Evolutionary conservation across 2,113 vertebrate genomes (phyloP).

Genomic region (Reinhardtius hippoglossoides): DNA sequence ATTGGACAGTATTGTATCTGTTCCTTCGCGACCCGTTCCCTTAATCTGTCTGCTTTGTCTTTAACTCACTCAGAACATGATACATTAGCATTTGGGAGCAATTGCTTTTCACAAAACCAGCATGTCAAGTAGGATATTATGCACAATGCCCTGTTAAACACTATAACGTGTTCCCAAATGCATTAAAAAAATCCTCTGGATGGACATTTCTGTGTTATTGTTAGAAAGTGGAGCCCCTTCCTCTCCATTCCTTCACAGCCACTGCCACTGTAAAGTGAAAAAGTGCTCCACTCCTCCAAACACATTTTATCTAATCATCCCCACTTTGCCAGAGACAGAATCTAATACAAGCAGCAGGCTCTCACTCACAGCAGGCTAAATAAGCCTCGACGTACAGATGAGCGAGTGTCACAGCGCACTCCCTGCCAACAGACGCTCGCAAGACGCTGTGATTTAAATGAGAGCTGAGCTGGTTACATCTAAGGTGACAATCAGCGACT

Average conservation of each 20-base stretch:
- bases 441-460: conserved; percentile 56
- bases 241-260: conserved; percentile 53
- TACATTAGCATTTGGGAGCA: conserved; percentile 25
- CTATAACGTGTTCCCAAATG: conserved; percentile 26
- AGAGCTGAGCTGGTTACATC: conserved; percentile 38
- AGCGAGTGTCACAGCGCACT: conserved; percentile 66
- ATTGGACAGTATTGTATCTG: conserved; percentile 49
- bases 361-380: conserved; percentile 78
- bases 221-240: conserved; percentile 27
- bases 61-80: conserved; percentile 18
- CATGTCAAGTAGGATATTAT: conserved; percentile 8
- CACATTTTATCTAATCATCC: conserved; percentile 80
- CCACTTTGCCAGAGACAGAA: conserved; percentile 78
- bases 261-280: conserved; percentile 64
- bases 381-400: conserved; percentile 73
- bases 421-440: conserved; percentile 39
- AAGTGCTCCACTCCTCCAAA: conserved; percentile 74
- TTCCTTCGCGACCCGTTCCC: conserved; percentile 21
- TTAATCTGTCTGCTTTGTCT: conserved; percentile 50
- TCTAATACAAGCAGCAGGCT: conserved; percentile 75
- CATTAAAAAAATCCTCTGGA: conserved; percentile 34
- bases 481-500: conserved; percentile 39
- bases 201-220: conserved; percentile 47
- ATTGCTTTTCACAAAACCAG: conserved; percentile 14
- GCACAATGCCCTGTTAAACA: conserved; percentile 12